Base-by-base conservation (phyloP, 2,113 vertebrate species). In the Oplegnathus fasciatus region DNA sequence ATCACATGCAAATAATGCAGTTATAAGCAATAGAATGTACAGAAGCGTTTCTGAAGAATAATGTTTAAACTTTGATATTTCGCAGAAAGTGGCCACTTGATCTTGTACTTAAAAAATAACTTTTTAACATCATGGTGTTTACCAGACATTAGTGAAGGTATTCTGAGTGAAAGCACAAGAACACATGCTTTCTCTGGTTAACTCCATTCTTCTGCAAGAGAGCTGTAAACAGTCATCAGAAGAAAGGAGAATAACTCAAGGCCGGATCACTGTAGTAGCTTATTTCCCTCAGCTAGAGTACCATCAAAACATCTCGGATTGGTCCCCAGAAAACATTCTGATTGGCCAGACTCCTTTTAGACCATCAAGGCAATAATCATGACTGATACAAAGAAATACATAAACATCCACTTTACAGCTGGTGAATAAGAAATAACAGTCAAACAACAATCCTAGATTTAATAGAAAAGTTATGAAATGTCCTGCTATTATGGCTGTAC, bases 381-480 rank as follows among this genome's bases (percentile, higher is more conserved):
- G 61, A 57, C 54, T 72, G 61, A 80, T 75, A 83, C 58, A 88
- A 61, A 62, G 64, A 73, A 84, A 85, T 76, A 85, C 75, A 74
- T 34, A 74, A 62, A 83, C 66, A 67, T 87, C 86, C 32, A 66
- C 46, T 80, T 83, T 75, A 85, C 86, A 92, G 86, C 91, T 91
- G 88, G 85, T 91, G 84, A 91, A 89, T 52, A 84, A 84, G 58
- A 82, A 75, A 74, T 84, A 91, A 93, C 91, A 92, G 89, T 93
- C 86, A 68, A 78, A 73, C 32, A 78, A 83, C 72, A 81, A 54
- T 86, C 65, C n/a, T 69, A 81, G 70, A 44, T 75, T 83, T 77
- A 78, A 76, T 48, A 89, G 46, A 90, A 78, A 86, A 55, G 79
- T 83, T 78, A 78, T 58, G 67, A 90, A 87, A 88, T 75, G 65